Base-by-base conservation (phyloP, 2,113 vertebrate genomes). In the Myodes glareolus region DNA sequence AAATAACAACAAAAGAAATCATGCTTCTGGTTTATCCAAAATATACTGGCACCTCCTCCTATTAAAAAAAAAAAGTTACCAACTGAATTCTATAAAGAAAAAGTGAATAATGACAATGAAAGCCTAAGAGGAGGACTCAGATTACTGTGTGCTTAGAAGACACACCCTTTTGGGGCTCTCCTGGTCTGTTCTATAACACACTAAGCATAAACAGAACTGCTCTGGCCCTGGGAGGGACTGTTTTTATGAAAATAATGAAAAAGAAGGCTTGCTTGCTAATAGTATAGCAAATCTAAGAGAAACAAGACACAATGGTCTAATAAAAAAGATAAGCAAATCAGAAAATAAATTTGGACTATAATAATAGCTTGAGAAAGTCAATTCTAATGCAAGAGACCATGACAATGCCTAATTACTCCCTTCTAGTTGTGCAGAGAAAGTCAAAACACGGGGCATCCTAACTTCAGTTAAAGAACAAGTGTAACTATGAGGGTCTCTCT, bases 241-340 rank as follows among this genome's bases (percentile, higher is more conserved):
- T 67, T 94, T 95, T 96, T 75, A 94, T 55, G 47, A 94, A 63
- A 86, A n/a, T 52, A 86, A 96, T 91, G 21, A 95, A 87, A 94
- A 77, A n/a, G 87, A 92, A 61, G 25, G 7, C 31, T 21, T 90
- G 78, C 47, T 61, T 88, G 58, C 29, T 94, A 92, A 95, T 81
- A 50, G 92, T 58, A 94, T 4, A 47, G 86, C 33, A 96, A 82
- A 78, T 45, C 39, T 68, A 92, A 96, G 36, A 92, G 67, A 94
- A 94, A 89, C 39, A 77, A 93, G 93, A 91, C 75, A 94, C 52
- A 77, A 63, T 21, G 31, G 82, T 67, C 82, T 94, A 85, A 94
- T 92, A 93, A 94, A 95, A 92, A 91, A 61, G 50, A 82, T 96
- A 94, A 92, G 31, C 70, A 77, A 90, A 94, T 52, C 42, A 73